Conservation (phyloP, 1,140 invertebrate genomes). For the Papilio polytes region DNA sequence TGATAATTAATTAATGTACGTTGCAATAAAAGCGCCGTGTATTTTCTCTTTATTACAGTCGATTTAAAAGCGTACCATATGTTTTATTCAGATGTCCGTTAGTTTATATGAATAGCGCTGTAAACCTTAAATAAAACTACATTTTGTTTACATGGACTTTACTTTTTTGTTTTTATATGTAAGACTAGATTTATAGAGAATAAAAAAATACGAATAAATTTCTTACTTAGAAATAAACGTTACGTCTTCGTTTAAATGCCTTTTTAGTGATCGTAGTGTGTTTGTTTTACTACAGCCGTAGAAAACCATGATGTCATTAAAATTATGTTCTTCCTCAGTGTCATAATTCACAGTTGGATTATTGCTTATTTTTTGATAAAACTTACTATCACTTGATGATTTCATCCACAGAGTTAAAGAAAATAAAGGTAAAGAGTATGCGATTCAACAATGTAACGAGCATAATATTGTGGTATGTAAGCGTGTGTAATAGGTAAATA, state of each 20-base stretch:
- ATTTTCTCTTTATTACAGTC: conserved; percentile 39
- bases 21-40: conserved; percentile 35
- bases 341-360: too few species aligned
- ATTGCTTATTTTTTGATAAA: too few species aligned
- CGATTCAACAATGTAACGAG: conserved; percentile 27
- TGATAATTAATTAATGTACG: conserved; percentile 39
- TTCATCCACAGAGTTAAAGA: not conserved
- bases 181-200: not conserved
- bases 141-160: not conserved
- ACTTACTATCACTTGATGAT: not conserved
- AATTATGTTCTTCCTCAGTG: too few species aligned
- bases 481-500: conserved; percentile 36
- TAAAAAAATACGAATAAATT: too few species aligned
- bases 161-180: not conserved
- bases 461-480: conserved; percentile 19
- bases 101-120: not conserved
- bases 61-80: conserved; percentile 37
- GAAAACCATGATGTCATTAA: too few species aligned
- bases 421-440: conserved; percentile 1
- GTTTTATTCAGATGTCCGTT: conserved; percentile 34
- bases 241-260: too few species aligned
- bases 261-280: too few species aligned
- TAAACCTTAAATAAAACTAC: conserved; percentile 16
- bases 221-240: too few species aligned
- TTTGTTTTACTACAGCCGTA: too few species aligned